Conservation (phyloP, 2,113 vertebrate genomes). For the Anser brachyrhynchus region DNA sequence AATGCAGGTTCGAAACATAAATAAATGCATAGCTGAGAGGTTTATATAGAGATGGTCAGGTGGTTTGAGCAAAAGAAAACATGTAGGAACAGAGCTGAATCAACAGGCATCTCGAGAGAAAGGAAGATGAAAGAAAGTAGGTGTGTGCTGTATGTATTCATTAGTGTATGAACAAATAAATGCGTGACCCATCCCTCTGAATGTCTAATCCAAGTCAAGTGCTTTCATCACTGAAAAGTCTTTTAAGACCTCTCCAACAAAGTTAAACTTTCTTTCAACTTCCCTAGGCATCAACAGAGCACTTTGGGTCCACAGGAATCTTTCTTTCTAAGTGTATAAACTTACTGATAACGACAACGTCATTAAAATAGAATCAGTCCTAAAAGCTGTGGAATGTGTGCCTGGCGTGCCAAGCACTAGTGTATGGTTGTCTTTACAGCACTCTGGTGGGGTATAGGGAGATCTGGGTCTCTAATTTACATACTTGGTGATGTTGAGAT, state of each 20-base stretch:
- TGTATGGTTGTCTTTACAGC: neutral
- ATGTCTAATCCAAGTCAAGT: neutral
- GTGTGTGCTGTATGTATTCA: neutral
- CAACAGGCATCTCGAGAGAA: neutral
- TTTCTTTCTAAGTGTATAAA: neutral
- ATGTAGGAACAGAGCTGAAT: neutral
- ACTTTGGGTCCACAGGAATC: neutral
- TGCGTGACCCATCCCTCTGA: neutral
- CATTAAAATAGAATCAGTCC: neutral
- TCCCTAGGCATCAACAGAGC: neutral
- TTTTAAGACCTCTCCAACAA: conserved; percentile 1
- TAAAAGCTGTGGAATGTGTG: neutral
- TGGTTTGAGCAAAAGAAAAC: neutral
- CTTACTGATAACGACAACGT: neutral
- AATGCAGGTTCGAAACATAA: neutral
- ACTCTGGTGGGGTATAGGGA: neutral
- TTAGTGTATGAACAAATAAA: neutral
- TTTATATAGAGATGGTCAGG: neutral
- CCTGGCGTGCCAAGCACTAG: neutral
- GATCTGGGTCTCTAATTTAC: fast-evolving
- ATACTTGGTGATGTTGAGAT: neutral
- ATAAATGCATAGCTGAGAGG: neutral
- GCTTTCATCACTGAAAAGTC: neutral
- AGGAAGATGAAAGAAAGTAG: neutral
- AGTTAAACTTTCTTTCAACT: conserved; percentile 7